Evolutionary conservation across 2,113 vertebrate species (phyloP).

Genomic region (Microtus montanus): DNA sequence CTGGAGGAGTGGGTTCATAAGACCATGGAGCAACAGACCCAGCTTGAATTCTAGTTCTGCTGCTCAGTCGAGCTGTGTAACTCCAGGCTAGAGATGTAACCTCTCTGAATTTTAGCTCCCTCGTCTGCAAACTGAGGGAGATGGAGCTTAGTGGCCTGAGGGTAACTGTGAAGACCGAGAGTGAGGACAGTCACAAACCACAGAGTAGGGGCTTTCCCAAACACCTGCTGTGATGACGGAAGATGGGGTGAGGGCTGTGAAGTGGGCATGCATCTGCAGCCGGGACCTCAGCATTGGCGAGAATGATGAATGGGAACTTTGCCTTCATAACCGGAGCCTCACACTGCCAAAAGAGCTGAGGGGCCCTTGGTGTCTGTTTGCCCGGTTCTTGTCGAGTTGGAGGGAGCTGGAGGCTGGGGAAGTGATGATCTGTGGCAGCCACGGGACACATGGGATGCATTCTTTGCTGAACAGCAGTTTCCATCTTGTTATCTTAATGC

Average conservation of each 20-base stretch:
- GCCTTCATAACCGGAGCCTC: neutral
- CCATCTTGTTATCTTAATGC: conserved; percentile 30
- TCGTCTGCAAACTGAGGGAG: neutral
- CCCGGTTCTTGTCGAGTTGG: neutral
- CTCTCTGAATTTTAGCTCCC: neutral
- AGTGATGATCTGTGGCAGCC: conserved; percentile 34
- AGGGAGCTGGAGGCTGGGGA: conserved; percentile 32
- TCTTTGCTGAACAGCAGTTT: conserved; percentile 58
- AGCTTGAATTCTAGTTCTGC: neutral
- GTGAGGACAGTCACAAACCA: neutral
- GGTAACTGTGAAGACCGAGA: neutral
- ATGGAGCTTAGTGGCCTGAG: neutral
- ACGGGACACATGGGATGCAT: neutral
- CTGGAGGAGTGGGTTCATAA: neutral
- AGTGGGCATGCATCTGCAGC: neutral
- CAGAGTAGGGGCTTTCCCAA: neutral
- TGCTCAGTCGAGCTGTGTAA: neutral
- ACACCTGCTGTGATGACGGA: neutral
- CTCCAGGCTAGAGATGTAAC: neutral
- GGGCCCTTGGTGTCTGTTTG: conserved; percentile 55
- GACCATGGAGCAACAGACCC: neutral
- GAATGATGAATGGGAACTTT: neutral
- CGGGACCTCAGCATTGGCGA: fast-evolving
- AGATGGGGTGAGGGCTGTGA: neutral
- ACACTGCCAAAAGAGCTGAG: neutral